Base-by-base conservation (phyloP, 2,113 vertebrate species). In the Eublepharis macularius region DNA sequence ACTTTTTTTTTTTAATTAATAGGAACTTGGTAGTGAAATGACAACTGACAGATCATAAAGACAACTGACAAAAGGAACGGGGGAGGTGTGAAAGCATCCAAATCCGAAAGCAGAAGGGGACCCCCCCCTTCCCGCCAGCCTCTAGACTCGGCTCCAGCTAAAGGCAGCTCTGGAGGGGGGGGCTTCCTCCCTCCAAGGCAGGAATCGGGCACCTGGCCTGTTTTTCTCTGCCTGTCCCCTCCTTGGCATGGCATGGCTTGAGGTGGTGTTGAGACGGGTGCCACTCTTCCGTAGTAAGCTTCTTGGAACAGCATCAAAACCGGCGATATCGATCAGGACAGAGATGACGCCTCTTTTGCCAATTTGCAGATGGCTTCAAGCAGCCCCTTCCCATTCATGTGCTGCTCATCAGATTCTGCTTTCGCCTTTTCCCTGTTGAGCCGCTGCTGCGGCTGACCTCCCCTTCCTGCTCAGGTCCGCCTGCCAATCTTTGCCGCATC, bases 391-490 rank as follows among this genome's bases (percentile, higher is more conserved):
- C 13, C 7, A 12, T 60, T 60, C 65, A 13, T 66, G 32, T 66
- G 29, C n/a, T 10, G 10, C 29, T 32, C 32, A 32, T 66, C 29
- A 63, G 26, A 66, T 32, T 66, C 10, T n/a, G 32, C 65, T 68
- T 43, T 32, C 2, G 47, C 65, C 43, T 63, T 82, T 69, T 4
- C 43, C 39, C 1, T 82, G 26, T n/a, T 54, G 51, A 17, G 51
- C n/a, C n/a, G 14, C 0, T 0, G 9, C 70, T 32, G 51, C 70
- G 0, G 0, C 13, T 2, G 78, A 0, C 10, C 21, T 68, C 51
- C 51, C 51, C 4, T 54, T 47, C 82, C 68, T 12, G 74, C 82
- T 85, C 87, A 34, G 8, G n/a, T n/a, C n/a, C n/a, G n/a, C n/a
- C n/a, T n/a, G n/a, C n/a, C n/a, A n/a, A n/a, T n/a, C n/a, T n/a